Evolutionary conservation across 2,113 vertebrate species (phyloP).

Genomic region (Syngnathus typhle): DNA sequence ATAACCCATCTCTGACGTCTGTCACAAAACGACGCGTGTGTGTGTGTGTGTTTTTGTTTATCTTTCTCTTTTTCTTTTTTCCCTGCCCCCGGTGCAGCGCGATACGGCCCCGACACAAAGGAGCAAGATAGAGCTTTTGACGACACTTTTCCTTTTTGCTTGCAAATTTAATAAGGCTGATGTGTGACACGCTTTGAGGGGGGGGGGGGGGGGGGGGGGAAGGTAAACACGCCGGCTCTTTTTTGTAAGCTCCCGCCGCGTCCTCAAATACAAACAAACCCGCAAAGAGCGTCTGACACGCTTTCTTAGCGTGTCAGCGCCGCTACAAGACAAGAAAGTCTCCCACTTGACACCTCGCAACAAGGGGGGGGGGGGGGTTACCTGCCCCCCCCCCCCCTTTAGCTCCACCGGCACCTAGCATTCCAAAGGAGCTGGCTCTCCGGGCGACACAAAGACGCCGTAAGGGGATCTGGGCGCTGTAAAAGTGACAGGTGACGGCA

Average conservation of each 20-base stretch:
- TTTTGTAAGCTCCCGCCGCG: conserved; percentile 60
- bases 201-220: conserved; percentile 45
- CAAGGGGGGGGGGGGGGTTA: conserved; percentile 45
- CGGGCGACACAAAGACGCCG: conserved; percentile 62
- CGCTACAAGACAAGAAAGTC: conserved; percentile 58
- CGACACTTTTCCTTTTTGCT: conserved; percentile 56
- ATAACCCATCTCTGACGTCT: not conserved
- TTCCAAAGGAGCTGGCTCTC: conserved; percentile 36
- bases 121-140: conserved; percentile 63
- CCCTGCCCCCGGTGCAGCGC: conserved; percentile 49
- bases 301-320: conserved; percentile 63
- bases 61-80: conserved; percentile 47
- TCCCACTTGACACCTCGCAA: conserved; percentile 52
- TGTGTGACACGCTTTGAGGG: conserved; percentile 47
- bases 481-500: conserved; percentile 68
- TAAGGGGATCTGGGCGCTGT: conserved; percentile 62
- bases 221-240: conserved; percentile 65
- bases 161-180: conserved; percentile 74
- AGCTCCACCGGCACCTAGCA: conserved; percentile 64
- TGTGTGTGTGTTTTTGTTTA: conserved; percentile 55
- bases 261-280: conserved; percentile 26
- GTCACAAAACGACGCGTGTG: not conserved
- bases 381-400: conserved; percentile 53
- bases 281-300: conserved; percentile 58
- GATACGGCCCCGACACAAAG: conserved; percentile 58